Evolutionary conservation across 2,797 vertebrate genomes (phyloP).

Genomic region (Anabacerthia variegaticeps): DNA sequence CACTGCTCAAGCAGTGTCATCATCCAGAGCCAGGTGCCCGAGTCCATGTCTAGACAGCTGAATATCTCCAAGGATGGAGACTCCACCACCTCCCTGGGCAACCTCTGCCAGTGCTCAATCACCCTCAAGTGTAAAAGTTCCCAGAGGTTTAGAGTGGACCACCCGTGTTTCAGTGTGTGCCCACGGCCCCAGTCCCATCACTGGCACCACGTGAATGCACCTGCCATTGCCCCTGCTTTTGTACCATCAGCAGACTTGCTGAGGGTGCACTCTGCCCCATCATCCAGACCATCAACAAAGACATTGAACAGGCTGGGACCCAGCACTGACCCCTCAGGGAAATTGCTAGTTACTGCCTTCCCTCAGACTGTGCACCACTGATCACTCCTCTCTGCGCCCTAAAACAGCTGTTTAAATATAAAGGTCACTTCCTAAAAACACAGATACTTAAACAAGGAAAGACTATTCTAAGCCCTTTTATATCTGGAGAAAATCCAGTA

Average conservation of each 20-base stretch:
- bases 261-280: neutral
- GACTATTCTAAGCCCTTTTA: neutral
- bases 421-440: neutral
- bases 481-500: neutral
- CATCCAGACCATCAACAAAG: neutral
- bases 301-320: rapidly evolving
- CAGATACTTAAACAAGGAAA: neutral
- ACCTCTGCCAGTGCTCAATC: too few species aligned
- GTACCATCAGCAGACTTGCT: neutral
- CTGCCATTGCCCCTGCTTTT: neutral
- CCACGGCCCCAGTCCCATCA: rapidly evolving
- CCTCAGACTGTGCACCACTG: neutral
- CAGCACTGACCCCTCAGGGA: neutral
- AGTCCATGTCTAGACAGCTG: neutral
- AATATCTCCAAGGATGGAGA: neutral
- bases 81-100: neutral
- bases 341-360: neutral
- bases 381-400: neutral
- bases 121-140: neutral
- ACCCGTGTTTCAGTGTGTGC: rapidly evolving
- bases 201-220: neutral
- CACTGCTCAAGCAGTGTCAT: neutral
- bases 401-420: neutral
- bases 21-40: neutral
- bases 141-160: neutral